Percentiles rank a stretch among this genome's conserved stretches.
Evolutionary conservation across 37 sponge, comb jelly and placozoan species (phyloP).

Genomic region (Cliona cf. orientalis): DNA sequence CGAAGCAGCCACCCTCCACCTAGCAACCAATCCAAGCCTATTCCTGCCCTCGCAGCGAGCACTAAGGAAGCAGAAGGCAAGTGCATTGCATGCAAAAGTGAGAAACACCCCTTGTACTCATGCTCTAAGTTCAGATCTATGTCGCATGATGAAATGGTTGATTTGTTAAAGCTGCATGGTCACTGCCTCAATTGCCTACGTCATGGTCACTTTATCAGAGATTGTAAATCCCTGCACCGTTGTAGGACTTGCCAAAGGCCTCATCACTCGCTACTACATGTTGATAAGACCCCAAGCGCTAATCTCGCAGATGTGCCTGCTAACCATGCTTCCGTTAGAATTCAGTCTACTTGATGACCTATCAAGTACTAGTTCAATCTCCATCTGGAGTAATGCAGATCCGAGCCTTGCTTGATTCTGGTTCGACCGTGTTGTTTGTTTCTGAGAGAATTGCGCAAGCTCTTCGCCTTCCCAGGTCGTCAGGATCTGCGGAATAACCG

Average conservation of each 20-base stretch:
- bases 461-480: no score
- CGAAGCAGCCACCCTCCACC: neutral
- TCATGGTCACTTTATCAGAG: conserved; percentile 27
- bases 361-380: conserved; percentile 8
- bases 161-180: neutral
- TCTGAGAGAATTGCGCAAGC: no score
- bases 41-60: neutral
- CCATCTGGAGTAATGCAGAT: conserved; percentile 3
- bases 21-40: neutral
- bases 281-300: no score
- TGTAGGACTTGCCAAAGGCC: conserved; percentile 24
- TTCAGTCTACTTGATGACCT: no score
- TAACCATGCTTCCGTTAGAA: no score
- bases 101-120: conserved; percentile 18
- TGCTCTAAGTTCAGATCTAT: conserved; percentile 23
- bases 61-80: neutral
- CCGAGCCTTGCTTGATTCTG: conserved; percentile 38
- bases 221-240: conserved; percentile 27
- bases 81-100: neutral
- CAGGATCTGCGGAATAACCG: no score
- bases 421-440: conserved; percentile 34
- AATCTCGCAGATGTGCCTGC: no score
- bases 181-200: conserved; percentile 19
- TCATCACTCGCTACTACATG: no score
- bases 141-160: conserved; percentile 20